Evolutionary conservation across 1,140 invertebrate genomes (phyloP).

Genomic region (Drosophila bifasciata): DNA sequence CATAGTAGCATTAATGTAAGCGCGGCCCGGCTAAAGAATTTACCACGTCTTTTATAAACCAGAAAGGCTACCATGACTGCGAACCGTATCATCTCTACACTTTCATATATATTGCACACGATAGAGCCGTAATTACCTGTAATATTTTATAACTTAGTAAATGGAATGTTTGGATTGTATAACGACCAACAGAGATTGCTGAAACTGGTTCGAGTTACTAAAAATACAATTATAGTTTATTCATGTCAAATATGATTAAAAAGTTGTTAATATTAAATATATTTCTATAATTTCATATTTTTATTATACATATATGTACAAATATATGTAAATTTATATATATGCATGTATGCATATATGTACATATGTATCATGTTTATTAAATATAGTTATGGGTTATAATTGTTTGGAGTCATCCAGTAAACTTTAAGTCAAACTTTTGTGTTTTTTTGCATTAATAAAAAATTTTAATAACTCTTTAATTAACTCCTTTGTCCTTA

Average conservation of each 20-base stretch:
- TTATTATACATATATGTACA: neutral
- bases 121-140: too few species aligned
- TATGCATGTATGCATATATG: neutral
- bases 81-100: neutral
- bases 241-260: neutral
- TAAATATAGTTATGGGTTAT: neutral
- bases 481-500: neutral
- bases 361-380: neutral
- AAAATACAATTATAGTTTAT: neutral
- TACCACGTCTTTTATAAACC: slow-evolving; percentile 9
- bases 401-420: neutral
- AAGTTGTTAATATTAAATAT: neutral
- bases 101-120: neutral
- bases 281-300: neutral
- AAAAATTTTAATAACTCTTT: neutral
- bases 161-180: too few species aligned
- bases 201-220: too few species aligned
- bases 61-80: slow-evolving; percentile 47
- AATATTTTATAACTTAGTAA: too few species aligned
- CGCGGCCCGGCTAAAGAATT: slow-evolving; percentile 27
- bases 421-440: too few species aligned
- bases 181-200: too few species aligned
- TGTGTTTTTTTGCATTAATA: slow-evolving; percentile 1
- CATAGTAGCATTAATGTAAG: slow-evolving; percentile 31
- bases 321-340: neutral